These are phyloP conservation scores for Aphodius sticticus DNA, from an alignment of 2,888 invertebrate species.

Conservation along the genomic window DNA sequence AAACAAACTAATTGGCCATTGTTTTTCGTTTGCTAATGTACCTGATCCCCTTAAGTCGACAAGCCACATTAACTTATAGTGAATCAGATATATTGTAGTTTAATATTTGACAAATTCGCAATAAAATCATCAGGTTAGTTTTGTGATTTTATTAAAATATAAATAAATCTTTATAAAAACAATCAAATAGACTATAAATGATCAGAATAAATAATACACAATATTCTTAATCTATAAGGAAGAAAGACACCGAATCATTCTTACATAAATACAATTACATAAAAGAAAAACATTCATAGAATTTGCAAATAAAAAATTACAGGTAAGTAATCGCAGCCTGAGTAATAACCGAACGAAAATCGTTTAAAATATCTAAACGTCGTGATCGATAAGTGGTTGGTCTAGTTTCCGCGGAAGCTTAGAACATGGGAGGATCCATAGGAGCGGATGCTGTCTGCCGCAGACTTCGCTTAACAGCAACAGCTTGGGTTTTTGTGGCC, in stretches of 20 bases:
- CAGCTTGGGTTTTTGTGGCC: slow-evolving; percentile 70
- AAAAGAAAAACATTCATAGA: slow-evolving; percentile 5
- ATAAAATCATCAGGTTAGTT: not conserved
- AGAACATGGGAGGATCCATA: slow-evolving; percentile 78
- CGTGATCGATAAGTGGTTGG: slow-evolving; percentile 57
- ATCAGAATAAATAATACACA: slow-evolving; percentile 20
- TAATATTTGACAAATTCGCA: no score
- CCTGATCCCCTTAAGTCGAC: no score
- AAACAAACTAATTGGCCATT: no score
- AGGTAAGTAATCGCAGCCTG: slow-evolving; percentile 5
- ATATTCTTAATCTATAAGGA: slow-evolving; percentile 10
- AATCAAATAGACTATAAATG: slow-evolving; percentile 24
- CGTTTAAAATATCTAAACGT: slow-evolving; percentile 50
- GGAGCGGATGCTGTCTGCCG: slow-evolving; percentile 74
- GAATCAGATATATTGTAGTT: no score
- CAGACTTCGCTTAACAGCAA: slow-evolving; percentile 79
- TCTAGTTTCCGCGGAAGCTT: slow-evolving; percentile 59
- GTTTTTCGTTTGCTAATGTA: no score
- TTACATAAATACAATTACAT: slow-evolving; percentile 6
- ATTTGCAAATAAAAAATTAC: slow-evolving; percentile 12
- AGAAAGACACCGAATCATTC: not conserved
- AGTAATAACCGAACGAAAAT: not conserved
- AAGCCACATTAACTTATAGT: no score
- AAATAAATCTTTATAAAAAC: slow-evolving; percentile 15
- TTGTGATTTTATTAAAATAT: not conserved